Evolutionary conservation across 2,113 vertebrate genomes (phyloP).

Genomic region (Holacanthus passer): DNA sequence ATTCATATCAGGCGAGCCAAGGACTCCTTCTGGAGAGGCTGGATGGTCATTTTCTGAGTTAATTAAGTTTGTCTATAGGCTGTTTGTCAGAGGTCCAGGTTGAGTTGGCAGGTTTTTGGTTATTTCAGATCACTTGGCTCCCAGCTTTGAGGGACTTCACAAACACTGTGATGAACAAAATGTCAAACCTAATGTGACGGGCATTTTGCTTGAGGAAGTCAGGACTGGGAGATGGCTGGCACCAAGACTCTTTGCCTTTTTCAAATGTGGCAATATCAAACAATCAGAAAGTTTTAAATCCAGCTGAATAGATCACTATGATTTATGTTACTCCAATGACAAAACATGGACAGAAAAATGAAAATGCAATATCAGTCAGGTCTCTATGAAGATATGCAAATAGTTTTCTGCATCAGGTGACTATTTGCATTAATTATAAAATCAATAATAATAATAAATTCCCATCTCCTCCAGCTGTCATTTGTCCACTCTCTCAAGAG

Average conservation of each 20-base stretch:
- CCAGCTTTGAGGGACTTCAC: conserved; percentile 15
- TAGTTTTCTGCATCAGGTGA: neutral
- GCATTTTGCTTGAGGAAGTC: conserved; percentile 13
- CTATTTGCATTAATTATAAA: neutral
- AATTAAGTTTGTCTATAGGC: conserved; percentile 60
- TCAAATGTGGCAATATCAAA: conserved; percentile 50
- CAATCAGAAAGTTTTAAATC: neutral
- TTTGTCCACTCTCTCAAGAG: neutral
- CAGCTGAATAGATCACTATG: neutral
- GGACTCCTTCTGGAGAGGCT: conserved; percentile 32
- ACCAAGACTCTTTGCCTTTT: conserved; percentile 22
- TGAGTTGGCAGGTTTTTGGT: conserved; percentile 6
- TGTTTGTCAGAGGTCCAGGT: conserved; percentile 47
- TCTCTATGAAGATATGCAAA: neutral
- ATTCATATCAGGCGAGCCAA: conserved; percentile 33
- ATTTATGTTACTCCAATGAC: neutral
- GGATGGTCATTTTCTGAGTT: conserved; percentile 46
- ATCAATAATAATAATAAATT: too few relatives aligned
- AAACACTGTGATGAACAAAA: conserved; percentile 54
- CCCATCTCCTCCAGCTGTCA: neutral
- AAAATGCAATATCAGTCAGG: neutral
- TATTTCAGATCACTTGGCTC: conserved; percentile 24
- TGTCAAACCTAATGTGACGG: conserved; percentile 38
- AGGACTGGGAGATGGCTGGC: neutral
- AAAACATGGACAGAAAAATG: neutral